phyloP scores from a whole-genome alignment of 2,113 vertebrate species.

The Grammomys dolichurus region DNA sequence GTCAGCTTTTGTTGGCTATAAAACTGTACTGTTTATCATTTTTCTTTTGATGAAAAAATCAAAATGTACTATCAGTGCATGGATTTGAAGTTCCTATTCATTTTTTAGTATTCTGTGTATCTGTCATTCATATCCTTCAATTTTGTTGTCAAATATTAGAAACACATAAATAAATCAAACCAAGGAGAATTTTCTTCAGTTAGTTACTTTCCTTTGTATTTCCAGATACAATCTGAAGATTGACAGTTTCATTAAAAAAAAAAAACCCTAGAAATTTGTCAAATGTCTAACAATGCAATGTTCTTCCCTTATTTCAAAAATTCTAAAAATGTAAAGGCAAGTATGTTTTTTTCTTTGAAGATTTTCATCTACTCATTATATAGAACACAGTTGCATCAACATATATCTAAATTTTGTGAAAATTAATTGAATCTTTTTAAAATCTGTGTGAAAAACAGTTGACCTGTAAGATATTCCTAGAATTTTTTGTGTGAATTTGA shows the following conservation, averaged over 20 bases:
- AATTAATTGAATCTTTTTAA: background rate
- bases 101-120: background rate
- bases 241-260: background rate
- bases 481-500: background rate
- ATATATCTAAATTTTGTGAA: conserved; percentile 10
- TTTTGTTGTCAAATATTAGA: background rate
- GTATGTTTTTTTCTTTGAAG: background rate
- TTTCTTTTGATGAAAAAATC: conserved; percentile 42
- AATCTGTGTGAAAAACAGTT: background rate
- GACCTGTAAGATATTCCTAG: background rate
- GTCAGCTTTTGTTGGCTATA: background rate
- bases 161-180: conserved; percentile 48
- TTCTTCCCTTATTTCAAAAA: background rate
- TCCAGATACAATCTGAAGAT: conserved; percentile 9
- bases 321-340: conserved; percentile 9
- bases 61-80: background rate
- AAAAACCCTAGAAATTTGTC: background rate
- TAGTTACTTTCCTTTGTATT: conserved; percentile 40
- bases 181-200: background rate
- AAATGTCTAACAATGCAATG: background rate
- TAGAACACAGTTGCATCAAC: background rate
- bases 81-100: conserved; percentile 35
- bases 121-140: background rate
- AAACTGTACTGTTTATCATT: conserved; percentile 33
- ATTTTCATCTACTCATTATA: background rate